Evolutionary conservation across 2,888 invertebrate genomes (phyloP), one percentile per base, ranked within the genome.

Genomic region (Exocentrus adspersus): DNA sequence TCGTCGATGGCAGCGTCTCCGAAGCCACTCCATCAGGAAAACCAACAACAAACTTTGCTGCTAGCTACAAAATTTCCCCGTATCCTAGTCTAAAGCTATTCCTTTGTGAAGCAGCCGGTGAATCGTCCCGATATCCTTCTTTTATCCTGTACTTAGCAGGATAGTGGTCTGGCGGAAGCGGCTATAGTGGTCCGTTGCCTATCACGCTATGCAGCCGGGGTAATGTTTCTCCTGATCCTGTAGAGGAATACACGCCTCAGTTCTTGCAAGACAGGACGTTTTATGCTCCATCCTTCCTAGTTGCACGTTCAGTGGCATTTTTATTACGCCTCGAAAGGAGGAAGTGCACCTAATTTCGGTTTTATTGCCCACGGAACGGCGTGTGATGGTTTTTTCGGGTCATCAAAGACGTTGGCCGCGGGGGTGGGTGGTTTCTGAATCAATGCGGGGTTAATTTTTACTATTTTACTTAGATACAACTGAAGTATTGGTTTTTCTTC

Each of bases 171-270:
- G 50, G 21, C 62, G 62, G 62, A 62, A 62, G 54, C 56, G 24
- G 41, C 37, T 48, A 62, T 62, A 62, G 62, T 62, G 62, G 46
- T 53, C 41, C 24, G 62, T 24, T 50, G 56, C 50, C 54, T 62
- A 62, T 62, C 62, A 62, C 62, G 62, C 62, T 54, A 54, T 43
- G 10, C 37, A 61, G 20, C 14, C 20, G 32, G 16, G 54, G 56
- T 56, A 56, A 56, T 56, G 56, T 59, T 50, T 42, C 59, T 59
- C 45, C n/a, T 59, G 50, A 21, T 21, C 41, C 32, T 20, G 43
- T 51, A 42, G 58, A 21, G 58, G 48, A 58, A 17, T 58, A 41
- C 37, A 58, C 48, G 58, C 58, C 16, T 41, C 58, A 48, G 20
- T 58, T 46, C 58, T 37, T 21, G 41, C 46, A 48, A 24, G 48